Percentiles rank a stretch among this genome's conserved stretches.
phyloP scores from a whole-genome alignment of 2,888 invertebrate genomes.

The Diogma glabrata region DNA sequence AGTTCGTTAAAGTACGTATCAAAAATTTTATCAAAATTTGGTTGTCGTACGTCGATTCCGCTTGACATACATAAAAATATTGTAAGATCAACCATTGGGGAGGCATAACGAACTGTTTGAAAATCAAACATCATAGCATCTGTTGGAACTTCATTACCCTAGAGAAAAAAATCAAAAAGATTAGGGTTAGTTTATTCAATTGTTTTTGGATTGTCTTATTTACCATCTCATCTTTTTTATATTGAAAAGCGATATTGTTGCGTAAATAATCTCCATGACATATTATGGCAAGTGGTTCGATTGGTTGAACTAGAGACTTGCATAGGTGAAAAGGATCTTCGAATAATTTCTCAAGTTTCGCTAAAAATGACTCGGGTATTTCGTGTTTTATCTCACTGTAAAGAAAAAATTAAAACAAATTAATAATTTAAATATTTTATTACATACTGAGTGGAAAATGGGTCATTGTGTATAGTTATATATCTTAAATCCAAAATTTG shows the following conservation, averaged over 20 bases:
- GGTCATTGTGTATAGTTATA: too few species aligned
- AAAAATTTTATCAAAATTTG: slow-evolving; percentile 28
- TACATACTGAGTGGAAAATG: not conserved
- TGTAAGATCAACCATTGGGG: slow-evolving; percentile 33
- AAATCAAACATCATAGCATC: slow-evolving; percentile 35
- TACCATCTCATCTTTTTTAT: slow-evolving; percentile 17
- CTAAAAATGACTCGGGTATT: slow-evolving; percentile 25
- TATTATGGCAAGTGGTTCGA: slow-evolving; percentile 29
- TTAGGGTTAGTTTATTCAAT: not conserved
- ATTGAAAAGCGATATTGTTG: slow-evolving; percentile 34
- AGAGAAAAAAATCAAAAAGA: not conserved
- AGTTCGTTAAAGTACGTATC: slow-evolving; percentile 26
- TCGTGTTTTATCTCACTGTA: slow-evolving; percentile 19
- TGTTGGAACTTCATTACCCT: slow-evolving; percentile 22
- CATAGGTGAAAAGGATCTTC: slow-evolving; percentile 20
- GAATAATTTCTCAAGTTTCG: slow-evolving; percentile 20
- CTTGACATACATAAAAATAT: slow-evolving; percentile 28
- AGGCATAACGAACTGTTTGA: slow-evolving; percentile 31
- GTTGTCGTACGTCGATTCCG: slow-evolving; percentile 25
- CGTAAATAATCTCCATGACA: slow-evolving; percentile 35
- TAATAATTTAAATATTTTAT: not conserved
- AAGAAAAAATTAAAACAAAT: not conserved
- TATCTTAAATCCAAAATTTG: too few species aligned
- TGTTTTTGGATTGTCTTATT: not conserved
- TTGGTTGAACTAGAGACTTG: slow-evolving; percentile 25